A percentile compares a stretch with the other conserved stretches of the same genome.
Conservation (phyloP, 1,140 invertebrate genomes). For the Maniola jurtina region DNA sequence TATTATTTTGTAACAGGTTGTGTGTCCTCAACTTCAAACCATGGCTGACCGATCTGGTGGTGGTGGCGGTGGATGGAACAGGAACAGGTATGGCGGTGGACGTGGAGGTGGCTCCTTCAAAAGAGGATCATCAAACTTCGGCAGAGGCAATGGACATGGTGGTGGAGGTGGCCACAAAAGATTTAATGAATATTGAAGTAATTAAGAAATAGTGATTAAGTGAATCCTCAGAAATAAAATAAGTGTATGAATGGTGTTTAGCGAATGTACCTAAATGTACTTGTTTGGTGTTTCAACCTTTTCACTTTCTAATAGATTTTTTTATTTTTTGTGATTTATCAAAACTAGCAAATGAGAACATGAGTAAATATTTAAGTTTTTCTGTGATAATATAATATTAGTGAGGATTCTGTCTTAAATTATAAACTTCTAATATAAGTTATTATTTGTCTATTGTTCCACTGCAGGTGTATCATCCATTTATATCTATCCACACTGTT, state of each 20-base stretch:
- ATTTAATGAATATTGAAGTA: slow-evolving; percentile 75
- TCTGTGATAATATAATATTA: slow-evolving; percentile 6
- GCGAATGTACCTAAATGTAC: not conserved
- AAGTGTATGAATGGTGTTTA: slow-evolving; percentile 29
- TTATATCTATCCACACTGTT: not conserved
- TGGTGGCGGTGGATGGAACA: slow-evolving; percentile 77
- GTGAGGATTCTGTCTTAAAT: slow-evolving; percentile 13
- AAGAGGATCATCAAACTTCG: slow-evolving; percentile 60
- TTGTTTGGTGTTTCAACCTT: not conserved
- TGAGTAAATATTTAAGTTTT: slow-evolving; percentile 17
- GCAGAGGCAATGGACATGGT: slow-evolving; percentile 52
- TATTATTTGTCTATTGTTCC: not conserved
- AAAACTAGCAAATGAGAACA: slow-evolving; percentile 12
- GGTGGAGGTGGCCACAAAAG: slow-evolving; percentile 71
- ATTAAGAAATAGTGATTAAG: slow-evolving; percentile 42
- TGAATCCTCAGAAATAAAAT: slow-evolving; percentile 56
- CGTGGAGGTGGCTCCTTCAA: slow-evolving; percentile 66
- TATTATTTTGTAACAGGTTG: slow-evolving; percentile 53
- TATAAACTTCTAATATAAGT: not conserved
- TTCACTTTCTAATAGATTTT: slow-evolving; percentile 23
- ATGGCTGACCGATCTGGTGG: slow-evolving; percentile 79
- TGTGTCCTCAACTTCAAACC: slow-evolving; percentile 79
- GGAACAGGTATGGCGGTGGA: slow-evolving; percentile 66
- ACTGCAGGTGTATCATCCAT: not conserved
- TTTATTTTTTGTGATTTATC: not conserved